phyloP scores from a whole-genome alignment of 2,888 invertebrate species.

The Meiosimyza platycephala region DNA sequence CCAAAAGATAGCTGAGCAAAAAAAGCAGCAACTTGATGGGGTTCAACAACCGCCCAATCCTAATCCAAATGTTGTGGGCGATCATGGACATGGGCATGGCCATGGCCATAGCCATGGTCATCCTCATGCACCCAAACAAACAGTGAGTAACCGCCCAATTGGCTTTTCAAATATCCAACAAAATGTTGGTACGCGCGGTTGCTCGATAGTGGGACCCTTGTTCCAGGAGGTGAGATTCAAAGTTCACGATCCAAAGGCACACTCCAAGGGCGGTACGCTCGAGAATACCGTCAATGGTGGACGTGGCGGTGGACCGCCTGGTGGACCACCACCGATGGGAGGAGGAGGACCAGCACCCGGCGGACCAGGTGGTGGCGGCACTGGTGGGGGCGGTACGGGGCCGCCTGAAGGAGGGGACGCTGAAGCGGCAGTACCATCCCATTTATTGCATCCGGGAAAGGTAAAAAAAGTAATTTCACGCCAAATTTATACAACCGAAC shows the following conservation, averaged over 20 bases:
- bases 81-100: slow-evolving; percentile 67
- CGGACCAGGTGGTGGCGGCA: slow-evolving; percentile 66
- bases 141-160: slow-evolving; percentile 69
- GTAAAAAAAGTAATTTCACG: slow-evolving; percentile 67
- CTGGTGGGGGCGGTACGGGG: slow-evolving; percentile 60
- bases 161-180: slow-evolving; percentile 69
- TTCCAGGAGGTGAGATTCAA: slow-evolving; percentile 95
- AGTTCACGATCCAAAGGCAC: slow-evolving; percentile 93
- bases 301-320: slow-evolving; percentile 74
- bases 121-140: slow-evolving; percentile 69
- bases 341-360: slow-evolving; percentile 58
- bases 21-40: slow-evolving; percentile 86
- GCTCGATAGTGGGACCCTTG: slow-evolving; percentile 74
- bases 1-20: slow-evolving; percentile 92
- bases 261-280: slow-evolving; percentile 90
- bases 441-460: slow-evolving; percentile 88
- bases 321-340: slow-evolving; percentile 68
- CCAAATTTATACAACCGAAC: slow-evolving; percentile 45
- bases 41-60: slow-evolving; percentile 81
- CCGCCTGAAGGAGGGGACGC: slow-evolving; percentile 69
- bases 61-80: slow-evolving; percentile 73
- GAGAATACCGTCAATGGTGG: slow-evolving; percentile 92
- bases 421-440: slow-evolving; percentile 71
- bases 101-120: slow-evolving; percentile 69
- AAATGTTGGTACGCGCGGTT: slow-evolving; percentile 70